Percentiles rank a stretch among this genome's conserved stretches.
phyloP scores from a whole-genome alignment of 2,888 invertebrate genomes.

The Lordiphosa andalusiaca region DNA sequence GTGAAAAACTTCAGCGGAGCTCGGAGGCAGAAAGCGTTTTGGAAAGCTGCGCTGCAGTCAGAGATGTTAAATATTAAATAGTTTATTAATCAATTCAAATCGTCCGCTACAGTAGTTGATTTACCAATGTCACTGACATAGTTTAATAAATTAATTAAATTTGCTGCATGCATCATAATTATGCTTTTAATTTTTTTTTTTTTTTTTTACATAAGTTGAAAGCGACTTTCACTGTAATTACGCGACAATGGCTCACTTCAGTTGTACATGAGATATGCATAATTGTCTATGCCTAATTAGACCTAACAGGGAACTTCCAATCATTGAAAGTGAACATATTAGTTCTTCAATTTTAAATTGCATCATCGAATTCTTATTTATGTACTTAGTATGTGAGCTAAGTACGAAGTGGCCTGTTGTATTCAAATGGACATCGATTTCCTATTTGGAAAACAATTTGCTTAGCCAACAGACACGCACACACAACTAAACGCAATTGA shows the following conservation, averaged over 20 bases:
- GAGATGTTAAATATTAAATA: no score
- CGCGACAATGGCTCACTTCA: not conserved
- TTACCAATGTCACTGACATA: not conserved
- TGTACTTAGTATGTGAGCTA: conserved; percentile 4
- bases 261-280: not conserved
- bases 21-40: no score
- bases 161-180: conserved; percentile 5
- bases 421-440: conserved; percentile 12
- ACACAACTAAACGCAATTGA: conserved; percentile 5
- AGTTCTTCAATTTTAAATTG: conserved; percentile 1
- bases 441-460: conserved; percentile 8
- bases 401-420: not conserved
- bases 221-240: conserved; percentile 16
- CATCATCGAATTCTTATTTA: conserved; percentile 7
- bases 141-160: conserved; percentile 7
- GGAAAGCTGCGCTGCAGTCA: no score
- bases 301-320: not conserved
- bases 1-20: no score
- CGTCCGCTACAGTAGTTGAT: conserved; percentile 1
- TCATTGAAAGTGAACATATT: no score
- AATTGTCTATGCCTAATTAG: not conserved
- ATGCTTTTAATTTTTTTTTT: not conserved
- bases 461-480: conserved; percentile 1
- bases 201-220: not conserved
- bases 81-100: not conserved